These are phyloP conservation scores for Halcyon chelicuti DNA, from an alignment of 2,797 vertebrate genomes.

Conservation along the genomic window DNA sequence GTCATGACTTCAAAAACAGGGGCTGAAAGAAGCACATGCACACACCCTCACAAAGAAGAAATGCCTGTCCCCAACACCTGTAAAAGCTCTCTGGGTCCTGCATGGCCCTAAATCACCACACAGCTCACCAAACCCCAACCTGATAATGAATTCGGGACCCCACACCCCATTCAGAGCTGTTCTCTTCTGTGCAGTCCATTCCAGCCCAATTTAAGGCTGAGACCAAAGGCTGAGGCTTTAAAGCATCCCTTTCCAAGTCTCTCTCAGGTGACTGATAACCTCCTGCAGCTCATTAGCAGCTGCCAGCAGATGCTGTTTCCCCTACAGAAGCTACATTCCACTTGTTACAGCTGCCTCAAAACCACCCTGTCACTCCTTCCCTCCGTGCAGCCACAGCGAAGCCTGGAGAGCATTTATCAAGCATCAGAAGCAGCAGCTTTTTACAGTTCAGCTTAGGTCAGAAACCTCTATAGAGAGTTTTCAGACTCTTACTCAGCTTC, in stretches of 20 bases:
- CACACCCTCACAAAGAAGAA: neutral
- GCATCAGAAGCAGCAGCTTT: neutral
- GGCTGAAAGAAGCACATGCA: neutral
- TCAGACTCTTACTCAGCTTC: constrained; percentile 24
- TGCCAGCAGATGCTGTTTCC: constrained; percentile 3
- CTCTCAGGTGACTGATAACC: constrained; percentile 34
- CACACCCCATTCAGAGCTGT: neutral
- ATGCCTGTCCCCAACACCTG: neutral
- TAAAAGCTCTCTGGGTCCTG: neutral
- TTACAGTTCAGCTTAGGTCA: constrained; percentile 17
- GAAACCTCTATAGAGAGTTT: constrained; percentile 23
- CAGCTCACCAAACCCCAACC: neutral
- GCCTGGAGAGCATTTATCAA: constrained; percentile 19
- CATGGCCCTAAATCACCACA: neutral
- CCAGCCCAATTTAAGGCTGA: neutral
- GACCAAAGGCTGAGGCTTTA: neutral
- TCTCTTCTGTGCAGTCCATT: neutral
- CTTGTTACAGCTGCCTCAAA: neutral
- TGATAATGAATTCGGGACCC: neutral
- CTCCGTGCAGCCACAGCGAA: fast-evolving
- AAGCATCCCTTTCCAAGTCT: neutral
- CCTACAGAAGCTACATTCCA: constrained; percentile 15
- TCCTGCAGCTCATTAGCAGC: neutral
- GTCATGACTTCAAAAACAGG: neutral
- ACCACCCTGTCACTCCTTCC: neutral